Evolutionary conservation across 2,797 vertebrate genomes (phyloP).

Genomic region (Tapirus indicus): DNA sequence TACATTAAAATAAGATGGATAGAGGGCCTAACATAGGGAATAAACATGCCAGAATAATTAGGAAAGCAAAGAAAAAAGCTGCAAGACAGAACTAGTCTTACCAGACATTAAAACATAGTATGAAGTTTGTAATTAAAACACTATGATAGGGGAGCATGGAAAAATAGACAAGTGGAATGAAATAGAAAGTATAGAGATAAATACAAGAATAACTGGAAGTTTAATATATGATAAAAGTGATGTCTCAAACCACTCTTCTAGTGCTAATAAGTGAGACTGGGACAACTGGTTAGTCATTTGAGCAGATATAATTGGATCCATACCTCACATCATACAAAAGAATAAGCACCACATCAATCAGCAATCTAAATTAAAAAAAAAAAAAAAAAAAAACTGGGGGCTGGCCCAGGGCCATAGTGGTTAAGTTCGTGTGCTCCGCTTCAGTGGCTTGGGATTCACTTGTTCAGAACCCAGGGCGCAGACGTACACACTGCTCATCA

Average conservation of each 20-base stretch:
- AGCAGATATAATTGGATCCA: not conserved
- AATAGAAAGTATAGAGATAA: not conserved
- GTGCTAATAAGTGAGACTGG: not conserved
- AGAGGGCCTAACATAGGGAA: accelerated
- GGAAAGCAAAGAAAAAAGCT: not conserved
- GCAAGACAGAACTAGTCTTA: not conserved
- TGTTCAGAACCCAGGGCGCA: no score
- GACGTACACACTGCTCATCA: no score
- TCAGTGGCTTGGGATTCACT: no score
- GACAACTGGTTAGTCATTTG: not conserved
- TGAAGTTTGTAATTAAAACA: not conserved
- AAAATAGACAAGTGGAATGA: not conserved
- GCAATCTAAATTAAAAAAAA: not conserved
- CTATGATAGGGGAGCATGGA: not conserved
- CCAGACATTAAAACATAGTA: not conserved
- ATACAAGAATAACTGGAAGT: not conserved
- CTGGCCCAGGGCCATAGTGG: no score
- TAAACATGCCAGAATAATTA: not conserved
- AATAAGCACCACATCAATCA: not conserved
- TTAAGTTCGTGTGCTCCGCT: no score
- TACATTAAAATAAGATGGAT: not conserved
- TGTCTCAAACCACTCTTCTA: not conserved
- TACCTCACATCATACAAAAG: not conserved
- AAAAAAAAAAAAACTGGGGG: no score
- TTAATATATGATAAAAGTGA: not conserved